phyloP scores from a whole-genome alignment of 2,888 invertebrate genomes.

The Phyllotreta striolata region DNA sequence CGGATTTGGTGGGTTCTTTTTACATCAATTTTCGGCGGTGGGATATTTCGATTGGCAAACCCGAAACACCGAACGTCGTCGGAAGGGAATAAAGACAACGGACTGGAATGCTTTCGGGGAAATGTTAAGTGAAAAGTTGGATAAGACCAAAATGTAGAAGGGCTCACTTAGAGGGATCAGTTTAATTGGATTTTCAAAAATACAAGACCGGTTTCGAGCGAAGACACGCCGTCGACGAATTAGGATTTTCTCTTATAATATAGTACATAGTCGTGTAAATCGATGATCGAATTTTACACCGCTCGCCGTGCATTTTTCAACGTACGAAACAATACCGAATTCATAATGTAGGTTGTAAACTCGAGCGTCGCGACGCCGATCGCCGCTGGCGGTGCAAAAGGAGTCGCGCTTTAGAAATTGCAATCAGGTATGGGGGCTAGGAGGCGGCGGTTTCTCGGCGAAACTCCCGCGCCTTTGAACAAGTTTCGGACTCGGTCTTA shows the following conservation, averaged over 20 bases:
- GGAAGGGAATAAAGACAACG: conserved; percentile 49
- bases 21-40: no score
- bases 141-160: conserved; percentile 44
- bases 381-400: no score
- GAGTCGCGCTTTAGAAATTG: conserved; percentile 12
- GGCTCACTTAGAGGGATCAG: conserved; percentile 38
- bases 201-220: conserved; percentile 29
- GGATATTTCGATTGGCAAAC: not conserved
- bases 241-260: not conserved
- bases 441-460: conserved; percentile 15
- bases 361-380: no score
- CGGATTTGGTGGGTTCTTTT: no score
- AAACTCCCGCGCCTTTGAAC: conserved; percentile 22
- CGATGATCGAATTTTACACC: no score
- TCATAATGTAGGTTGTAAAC: no score
- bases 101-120: conserved; percentile 47
- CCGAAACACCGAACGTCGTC: not conserved
- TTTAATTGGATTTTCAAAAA: conserved; percentile 44
- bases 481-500: conserved; percentile 28
- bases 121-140: conserved; percentile 60
- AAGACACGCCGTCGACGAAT: conserved; percentile 4
- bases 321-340: no score
- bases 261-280: no score
- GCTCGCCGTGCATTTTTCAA: no score
- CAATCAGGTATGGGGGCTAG: conserved; percentile 22